Conservation (phyloP, 2,113 vertebrate species). For the Meles meles region DNA sequence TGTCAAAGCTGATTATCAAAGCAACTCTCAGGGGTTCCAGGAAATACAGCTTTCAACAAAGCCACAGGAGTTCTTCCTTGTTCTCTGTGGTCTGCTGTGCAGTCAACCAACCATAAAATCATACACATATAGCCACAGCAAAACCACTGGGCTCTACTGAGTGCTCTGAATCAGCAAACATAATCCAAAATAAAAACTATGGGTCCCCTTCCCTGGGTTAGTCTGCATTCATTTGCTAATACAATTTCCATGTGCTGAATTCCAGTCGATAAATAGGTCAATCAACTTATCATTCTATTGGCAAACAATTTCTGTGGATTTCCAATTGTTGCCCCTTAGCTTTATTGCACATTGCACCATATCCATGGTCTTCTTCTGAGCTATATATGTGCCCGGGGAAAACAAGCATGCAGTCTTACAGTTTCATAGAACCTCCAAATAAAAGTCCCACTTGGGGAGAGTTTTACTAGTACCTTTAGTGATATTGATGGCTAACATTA, state of each 20-base stretch:
- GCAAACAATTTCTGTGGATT: not conserved
- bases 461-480: not conserved
- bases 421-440: not conserved
- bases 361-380: not conserved
- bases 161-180: not conserved
- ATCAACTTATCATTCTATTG: not conserved
- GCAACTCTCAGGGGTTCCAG: not conserved
- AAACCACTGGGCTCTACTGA: not conserved
- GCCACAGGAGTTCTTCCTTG: not conserved
- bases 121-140: not conserved
- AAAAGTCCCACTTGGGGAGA: not conserved
- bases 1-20: constrained; percentile 20
- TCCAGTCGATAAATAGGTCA: not conserved
- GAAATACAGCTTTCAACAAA: not conserved
- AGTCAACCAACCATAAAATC: not conserved
- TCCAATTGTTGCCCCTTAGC: not conserved
- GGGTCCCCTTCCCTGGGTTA: not conserved
- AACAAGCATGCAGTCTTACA: not conserved
- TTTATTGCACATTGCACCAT: not conserved
- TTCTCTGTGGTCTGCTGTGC: not conserved
- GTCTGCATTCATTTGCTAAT: not conserved
- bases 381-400: not conserved
- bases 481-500: not conserved
- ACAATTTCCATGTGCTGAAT: not conserved
- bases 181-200: not conserved